Percentiles rank a stretch among this genome's conserved stretches.
phyloP scores from a whole-genome alignment of 2,797 vertebrate genomes.

The Tragelaphus eurycerus region DNA sequence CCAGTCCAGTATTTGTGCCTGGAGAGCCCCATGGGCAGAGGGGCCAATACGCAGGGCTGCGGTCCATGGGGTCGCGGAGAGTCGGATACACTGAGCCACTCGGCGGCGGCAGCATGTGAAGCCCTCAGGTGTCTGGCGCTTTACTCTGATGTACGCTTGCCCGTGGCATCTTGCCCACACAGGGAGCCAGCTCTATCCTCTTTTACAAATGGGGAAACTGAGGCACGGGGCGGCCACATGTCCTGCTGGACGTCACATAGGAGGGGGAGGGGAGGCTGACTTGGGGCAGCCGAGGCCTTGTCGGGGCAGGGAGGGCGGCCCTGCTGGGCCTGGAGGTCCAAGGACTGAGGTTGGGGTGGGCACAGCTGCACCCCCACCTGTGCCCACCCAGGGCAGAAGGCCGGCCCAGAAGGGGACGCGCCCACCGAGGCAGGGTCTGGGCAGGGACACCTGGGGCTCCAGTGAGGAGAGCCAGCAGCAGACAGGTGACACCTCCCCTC shows the following conservation, averaged over 20 bases:
- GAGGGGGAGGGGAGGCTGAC: fast-evolving
- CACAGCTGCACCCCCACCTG: background rate
- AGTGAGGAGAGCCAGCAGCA: fast-evolving
- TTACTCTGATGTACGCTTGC: fast-evolving
- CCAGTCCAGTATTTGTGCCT: background rate
- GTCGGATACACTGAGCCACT: fast-evolving
- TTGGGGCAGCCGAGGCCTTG: background rate
- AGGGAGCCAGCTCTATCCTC: background rate
- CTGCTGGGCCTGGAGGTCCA: background rate
- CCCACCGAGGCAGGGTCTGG: no score
- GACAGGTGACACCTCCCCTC: fast-evolving
- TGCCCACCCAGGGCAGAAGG: fast-evolving
- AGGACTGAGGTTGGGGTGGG: no score
- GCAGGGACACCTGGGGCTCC: fast-evolving
- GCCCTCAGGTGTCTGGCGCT: fast-evolving
- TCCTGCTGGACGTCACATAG: background rate
- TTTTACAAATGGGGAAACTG: background rate
- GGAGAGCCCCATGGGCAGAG: background rate
- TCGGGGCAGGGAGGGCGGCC: fast-evolving
- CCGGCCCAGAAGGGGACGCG: fast-evolving
- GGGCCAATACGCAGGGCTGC: background rate
- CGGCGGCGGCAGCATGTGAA: background rate
- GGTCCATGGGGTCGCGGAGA: background rate
- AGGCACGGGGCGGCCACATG: background rate
- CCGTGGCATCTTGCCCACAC: fast-evolving